Percentiles rank a stretch among this genome's conserved stretches.
These are phyloP conservation scores for Dinoponera quadriceps DNA, from an alignment of 1,140 invertebrate genomes.

Conservation along the genomic window DNA sequence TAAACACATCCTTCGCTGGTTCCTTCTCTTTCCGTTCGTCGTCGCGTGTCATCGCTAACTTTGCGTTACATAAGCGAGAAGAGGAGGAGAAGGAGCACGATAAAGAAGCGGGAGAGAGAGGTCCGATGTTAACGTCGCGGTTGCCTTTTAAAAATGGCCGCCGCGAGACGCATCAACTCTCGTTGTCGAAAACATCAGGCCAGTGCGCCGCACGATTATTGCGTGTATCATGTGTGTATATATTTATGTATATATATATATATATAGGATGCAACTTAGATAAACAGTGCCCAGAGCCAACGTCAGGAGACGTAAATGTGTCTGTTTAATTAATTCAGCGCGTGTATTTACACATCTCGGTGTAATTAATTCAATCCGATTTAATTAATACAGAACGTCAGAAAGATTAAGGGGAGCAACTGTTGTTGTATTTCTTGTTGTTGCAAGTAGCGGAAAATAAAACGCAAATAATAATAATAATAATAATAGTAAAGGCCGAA, in stretches of 20 bases:
- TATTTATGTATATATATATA: background rate
- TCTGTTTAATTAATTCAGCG: slow-evolving; percentile 5
- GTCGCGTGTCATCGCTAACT: slow-evolving; percentile 50
- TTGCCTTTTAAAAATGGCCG: slow-evolving; percentile 80
- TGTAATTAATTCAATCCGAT: background rate
- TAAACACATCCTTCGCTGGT: background rate
- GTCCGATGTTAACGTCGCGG: slow-evolving; percentile 56
- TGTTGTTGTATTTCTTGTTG: background rate
- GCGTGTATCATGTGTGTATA: background rate
- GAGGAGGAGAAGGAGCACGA: slow-evolving; percentile 5
- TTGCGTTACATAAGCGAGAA: slow-evolving; percentile 66
- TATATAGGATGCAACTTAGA: background rate
- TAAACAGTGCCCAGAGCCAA: background rate
- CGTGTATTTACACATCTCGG: background rate
- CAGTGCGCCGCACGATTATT: slow-evolving; percentile 20
- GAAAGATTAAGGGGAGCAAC: background rate
- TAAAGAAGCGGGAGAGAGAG: slow-evolving; percentile 48
- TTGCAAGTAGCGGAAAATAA: background rate
- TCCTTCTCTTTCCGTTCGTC: slow-evolving; percentile 1
- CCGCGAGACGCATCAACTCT: slow-evolving; percentile 60
- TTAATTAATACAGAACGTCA: background rate
- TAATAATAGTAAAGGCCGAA: too few relatives aligned
- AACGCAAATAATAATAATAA: background rate
- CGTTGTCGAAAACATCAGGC: slow-evolving; percentile 65
- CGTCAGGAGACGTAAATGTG: background rate